Base-by-base conservation (phyloP, 2,113 vertebrate species). In the Ondatra zibethicus region DNA sequence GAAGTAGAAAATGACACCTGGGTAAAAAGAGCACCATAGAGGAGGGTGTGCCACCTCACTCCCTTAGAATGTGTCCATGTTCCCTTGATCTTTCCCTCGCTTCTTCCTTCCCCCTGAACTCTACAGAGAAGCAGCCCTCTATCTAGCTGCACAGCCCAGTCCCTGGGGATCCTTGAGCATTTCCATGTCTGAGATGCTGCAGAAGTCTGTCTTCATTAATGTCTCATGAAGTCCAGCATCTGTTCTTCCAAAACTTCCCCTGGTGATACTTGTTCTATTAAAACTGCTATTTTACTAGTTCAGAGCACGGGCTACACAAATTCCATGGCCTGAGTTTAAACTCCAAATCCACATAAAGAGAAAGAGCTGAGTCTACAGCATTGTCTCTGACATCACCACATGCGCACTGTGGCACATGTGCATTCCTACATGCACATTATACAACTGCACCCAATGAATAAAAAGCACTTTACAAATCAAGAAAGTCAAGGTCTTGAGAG, bases 71-170 rank as follows among this genome's bases (percentile, higher is more conserved):
- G n/a, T 6, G 27, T 84, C 21, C 7, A 0, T 33, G 4, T 31
- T 47, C 72, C 12, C 27, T 45, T 45, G n/a, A 19, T 27, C 27
- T 78, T n/a, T 47, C 19, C 3, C 42, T 13, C 36, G 8, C 19
- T 77, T 45, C 23, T 88, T 91, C 36, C 1, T 33, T 91, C 27
- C 61, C 61, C 50, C 31, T 39, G 68, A 50, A 72, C 52, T 25
- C 2, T 73, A 47, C 68, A 76, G 23, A 36, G 8, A 4, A 61
- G 9, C 47, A 10, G 3, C 42, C 68, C 36, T 77, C 10, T 42
- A 3, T 7, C 0, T 3, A 23, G 23, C 42, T 61, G 11, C 23
- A 84, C 3, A 75, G 5, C 0, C 12, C 10, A 58, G 45, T 86
- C 76, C 31, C 76, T 23, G 17, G 50, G 42, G 58, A 88, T 36